phyloP scores from a whole-genome alignment of 2,797 vertebrate genomes.

The Intellagama lesueurii region DNA sequence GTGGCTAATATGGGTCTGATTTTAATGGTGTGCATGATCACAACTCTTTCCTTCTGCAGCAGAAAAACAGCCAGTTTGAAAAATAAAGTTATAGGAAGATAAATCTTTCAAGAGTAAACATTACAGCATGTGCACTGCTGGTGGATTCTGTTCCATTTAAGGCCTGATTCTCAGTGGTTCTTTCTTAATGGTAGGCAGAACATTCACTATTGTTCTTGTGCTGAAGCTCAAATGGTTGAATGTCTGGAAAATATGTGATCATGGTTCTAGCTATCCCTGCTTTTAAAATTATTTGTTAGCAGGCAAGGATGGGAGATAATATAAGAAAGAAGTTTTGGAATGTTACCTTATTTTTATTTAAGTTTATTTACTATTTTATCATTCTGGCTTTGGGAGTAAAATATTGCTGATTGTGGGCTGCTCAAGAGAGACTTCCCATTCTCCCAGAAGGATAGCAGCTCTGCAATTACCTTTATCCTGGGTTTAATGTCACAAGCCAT shows the following conservation, averaged over 20 bases:
- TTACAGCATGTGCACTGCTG: constrained; percentile 14
- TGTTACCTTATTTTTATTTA: constrained; percentile 7
- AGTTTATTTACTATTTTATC: constrained; percentile 10
- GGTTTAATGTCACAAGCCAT: constrained; percentile 29
- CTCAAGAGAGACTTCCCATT: constrained; percentile 17
- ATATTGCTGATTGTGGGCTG: not conserved
- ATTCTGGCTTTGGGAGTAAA: constrained; percentile 8
- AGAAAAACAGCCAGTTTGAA: not conserved
- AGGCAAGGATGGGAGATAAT: not conserved
- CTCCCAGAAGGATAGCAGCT: constrained; percentile 9
- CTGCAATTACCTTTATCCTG: not conserved
- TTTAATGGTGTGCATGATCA: not conserved
- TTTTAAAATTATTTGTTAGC: not conserved
- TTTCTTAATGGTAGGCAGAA: not conserved
- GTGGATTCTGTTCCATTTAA: constrained; percentile 10
- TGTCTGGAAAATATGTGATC: constrained; percentile 12
- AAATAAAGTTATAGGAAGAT: constrained; percentile 21
- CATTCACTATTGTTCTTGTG: constrained; percentile 2
- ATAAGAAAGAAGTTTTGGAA: not conserved
- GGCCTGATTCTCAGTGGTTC: constrained; percentile 15
- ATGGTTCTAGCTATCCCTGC: not conserved
- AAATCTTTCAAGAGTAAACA: constrained; percentile 3
- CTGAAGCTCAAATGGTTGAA: constrained; percentile 7
- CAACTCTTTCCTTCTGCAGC: constrained; percentile 1
- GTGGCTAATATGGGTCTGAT: not conserved